Evolutionary conservation across 2,888 invertebrate species (phyloP).

Genomic region (Dysmachus trigonus): DNA sequence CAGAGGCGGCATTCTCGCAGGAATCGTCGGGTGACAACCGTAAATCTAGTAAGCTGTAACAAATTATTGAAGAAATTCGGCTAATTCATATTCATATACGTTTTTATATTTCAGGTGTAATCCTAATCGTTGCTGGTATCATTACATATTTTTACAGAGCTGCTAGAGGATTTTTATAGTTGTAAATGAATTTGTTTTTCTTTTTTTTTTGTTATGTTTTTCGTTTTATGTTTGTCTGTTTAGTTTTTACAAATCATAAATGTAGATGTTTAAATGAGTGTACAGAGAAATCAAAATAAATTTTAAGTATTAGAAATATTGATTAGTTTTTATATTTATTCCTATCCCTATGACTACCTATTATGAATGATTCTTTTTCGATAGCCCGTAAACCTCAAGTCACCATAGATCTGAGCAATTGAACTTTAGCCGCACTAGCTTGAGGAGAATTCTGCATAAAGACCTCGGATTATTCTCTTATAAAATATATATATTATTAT

Average conservation of each 20-base stretch:
- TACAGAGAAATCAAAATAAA: constrained; percentile 42
- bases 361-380: no score
- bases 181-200: constrained; percentile 24
- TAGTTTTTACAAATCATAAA: constrained; percentile 13
- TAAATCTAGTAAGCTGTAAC: constrained; percentile 11
- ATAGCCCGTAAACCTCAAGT: no score
- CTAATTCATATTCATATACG: neutral
- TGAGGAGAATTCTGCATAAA: no score
- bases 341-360: neutral
- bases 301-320: constrained; percentile 14
- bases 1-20: constrained; percentile 55
- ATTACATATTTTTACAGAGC: constrained; percentile 2
- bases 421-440: no score
- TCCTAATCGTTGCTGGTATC: constrained; percentile 1
- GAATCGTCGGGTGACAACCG: neutral
- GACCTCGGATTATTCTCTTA: no score
- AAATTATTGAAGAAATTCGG: neutral
- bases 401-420: no score
- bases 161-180: constrained; percentile 42
- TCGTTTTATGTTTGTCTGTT: neutral
- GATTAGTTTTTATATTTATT: neutral
- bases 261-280: constrained; percentile 24
- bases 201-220: neutral
- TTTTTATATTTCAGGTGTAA: neutral
- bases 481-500: no score